phyloP scores from a whole-genome alignment of 1,140 invertebrate species.

The Sitodiplosis mosellana region DNA sequence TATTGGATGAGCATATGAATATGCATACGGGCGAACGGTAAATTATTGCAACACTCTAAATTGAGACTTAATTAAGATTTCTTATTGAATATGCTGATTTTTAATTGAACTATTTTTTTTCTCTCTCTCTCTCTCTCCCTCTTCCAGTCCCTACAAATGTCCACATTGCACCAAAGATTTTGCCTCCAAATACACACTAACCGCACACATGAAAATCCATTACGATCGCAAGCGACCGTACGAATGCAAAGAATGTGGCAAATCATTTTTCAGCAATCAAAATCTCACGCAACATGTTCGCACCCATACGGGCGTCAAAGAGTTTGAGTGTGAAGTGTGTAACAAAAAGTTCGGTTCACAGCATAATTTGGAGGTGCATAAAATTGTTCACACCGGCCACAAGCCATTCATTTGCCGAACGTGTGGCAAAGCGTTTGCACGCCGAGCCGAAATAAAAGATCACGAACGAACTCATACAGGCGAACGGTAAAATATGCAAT shows the following conservation, averaged over 20 bases:
- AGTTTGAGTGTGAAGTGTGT: slow-evolving; percentile 51
- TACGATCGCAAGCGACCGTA: slow-evolving; percentile 41
- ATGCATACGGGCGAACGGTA: slow-evolving; percentile 40
- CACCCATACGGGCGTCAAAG: slow-evolving; percentile 47
- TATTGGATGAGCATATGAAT: slow-evolving; percentile 51
- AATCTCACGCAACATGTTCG: slow-evolving; percentile 54
- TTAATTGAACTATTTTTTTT: too few relatives aligned
- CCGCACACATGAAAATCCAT: slow-evolving; percentile 57
- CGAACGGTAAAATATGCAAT: slow-evolving; percentile 4
- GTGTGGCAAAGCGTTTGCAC: slow-evolving; percentile 56
- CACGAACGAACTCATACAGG: slow-evolving; percentile 63
- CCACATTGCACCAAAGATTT: slow-evolving; percentile 48
- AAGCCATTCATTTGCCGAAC: slow-evolving; percentile 48
- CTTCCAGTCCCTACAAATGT: slow-evolving; percentile 41
- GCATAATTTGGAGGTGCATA: slow-evolving; percentile 58
- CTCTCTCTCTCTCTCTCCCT: background rate
- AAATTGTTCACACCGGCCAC: slow-evolving; percentile 38
- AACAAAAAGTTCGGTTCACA: slow-evolving; percentile 58
- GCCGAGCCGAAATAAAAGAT: slow-evolving; percentile 54
- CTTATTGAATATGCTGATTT: too few relatives aligned
- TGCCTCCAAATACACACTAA: slow-evolving; percentile 57
- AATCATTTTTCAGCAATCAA: slow-evolving; percentile 54
- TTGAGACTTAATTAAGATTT: too few relatives aligned
- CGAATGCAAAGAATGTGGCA: slow-evolving; percentile 44
- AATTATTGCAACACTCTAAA: background rate